Percentiles rank a stretch among this genome's conserved stretches.
Conservation (phyloP, 2,888 invertebrate species). For the Oxystoma pomonae region DNA sequence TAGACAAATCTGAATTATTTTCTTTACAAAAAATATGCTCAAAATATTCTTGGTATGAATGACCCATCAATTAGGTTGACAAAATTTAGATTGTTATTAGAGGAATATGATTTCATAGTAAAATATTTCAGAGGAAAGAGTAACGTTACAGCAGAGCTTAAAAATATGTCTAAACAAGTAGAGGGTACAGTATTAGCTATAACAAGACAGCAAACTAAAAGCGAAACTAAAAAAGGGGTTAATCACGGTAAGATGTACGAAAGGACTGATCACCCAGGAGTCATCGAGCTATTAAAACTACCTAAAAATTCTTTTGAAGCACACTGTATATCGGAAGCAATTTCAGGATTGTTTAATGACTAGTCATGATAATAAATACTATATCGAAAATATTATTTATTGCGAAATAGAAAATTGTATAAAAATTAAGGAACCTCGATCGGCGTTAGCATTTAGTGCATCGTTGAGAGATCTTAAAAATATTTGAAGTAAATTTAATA, state of each 20-base stretch:
- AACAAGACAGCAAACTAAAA: no score
- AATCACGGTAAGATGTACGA: no score
- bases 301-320: not conserved
- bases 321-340: no score
- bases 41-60: no score
- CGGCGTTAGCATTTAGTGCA: not conserved
- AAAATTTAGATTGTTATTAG: slow-evolving; percentile 25
- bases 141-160: slow-evolving; percentile 22
- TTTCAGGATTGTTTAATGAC: no score
- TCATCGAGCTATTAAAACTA: not conserved
- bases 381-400: not conserved
- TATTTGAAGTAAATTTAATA: not conserved
- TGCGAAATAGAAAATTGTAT: no score
- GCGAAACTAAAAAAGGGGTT: no score
- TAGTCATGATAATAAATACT: not conserved
- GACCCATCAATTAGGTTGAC: slow-evolving; percentile 28
- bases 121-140: slow-evolving; percentile 17
- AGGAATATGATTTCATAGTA: slow-evolving; percentile 23
- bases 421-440: not conserved
- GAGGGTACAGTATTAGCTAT: not conserved
- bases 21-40: no score
- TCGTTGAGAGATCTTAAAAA: not conserved
- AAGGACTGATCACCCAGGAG: no score
- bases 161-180: slow-evolving; percentile 2
- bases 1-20: no score